Conservation (phyloP, 2,113 vertebrate species). For the Syrmaticus mikado region DNA sequence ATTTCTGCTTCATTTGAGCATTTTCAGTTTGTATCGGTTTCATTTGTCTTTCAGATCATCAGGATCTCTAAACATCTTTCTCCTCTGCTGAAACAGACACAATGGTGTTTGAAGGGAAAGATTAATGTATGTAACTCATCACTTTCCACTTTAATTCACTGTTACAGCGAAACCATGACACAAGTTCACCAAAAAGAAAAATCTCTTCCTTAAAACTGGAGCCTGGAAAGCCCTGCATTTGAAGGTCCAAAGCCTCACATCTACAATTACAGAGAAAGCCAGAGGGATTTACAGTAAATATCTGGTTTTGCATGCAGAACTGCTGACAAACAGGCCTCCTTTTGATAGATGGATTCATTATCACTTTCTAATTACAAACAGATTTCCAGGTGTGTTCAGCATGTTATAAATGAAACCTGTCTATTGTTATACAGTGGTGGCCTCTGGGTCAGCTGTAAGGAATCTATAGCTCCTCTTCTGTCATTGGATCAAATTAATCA, state of each 20-base stretch:
- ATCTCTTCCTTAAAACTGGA: not conserved
- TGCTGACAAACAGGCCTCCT: constrained; percentile 75
- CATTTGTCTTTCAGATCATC: constrained; percentile 51
- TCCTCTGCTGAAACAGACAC: constrained; percentile 31
- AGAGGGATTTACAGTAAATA: constrained; percentile 50
- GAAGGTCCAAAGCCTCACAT: not conserved
- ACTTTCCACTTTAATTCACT: constrained; percentile 20
- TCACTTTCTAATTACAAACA: constrained; percentile 88
- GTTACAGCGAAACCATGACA: not conserved
- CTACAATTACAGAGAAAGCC: constrained; percentile 1
- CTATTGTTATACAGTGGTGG: constrained; percentile 51
- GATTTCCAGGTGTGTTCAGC: constrained; percentile 87
- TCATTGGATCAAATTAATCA: constrained; percentile 79
- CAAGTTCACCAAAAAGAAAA: constrained; percentile 19
- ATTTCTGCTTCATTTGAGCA: constrained; percentile 12
- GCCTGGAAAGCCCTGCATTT: not conserved
- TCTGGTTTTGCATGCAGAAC: constrained; percentile 37
- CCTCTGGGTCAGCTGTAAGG: constrained; percentile 56
- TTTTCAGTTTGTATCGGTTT: constrained; percentile 1
- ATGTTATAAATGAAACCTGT: constrained; percentile 77
- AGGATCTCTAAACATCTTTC: not conserved
- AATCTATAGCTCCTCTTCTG: constrained; percentile 81
- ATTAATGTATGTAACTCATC: constrained; percentile 33
- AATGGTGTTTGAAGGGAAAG: constrained; percentile 42
- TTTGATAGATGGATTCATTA: constrained; percentile 87